A percentile compares a stretch with the other conserved stretches of the same genome.
Evolutionary conservation across 37 sponge, comb jelly and placozoan species (phyloP).

Genomic region (Ianthella basta): DNA sequence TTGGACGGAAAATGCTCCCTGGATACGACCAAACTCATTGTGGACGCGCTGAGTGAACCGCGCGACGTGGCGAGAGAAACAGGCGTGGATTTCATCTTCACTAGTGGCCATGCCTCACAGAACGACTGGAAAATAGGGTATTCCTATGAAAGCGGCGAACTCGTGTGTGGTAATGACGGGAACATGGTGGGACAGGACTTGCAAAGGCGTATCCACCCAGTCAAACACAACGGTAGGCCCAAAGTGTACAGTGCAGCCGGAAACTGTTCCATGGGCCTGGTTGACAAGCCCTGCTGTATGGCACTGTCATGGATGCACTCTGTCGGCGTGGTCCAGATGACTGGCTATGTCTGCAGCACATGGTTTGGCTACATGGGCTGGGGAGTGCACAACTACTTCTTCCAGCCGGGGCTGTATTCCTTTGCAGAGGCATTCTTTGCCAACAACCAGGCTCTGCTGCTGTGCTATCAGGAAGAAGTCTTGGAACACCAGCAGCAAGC

Average conservation of each 20-base stretch:
- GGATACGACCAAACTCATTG: slow-evolving; percentile 51
- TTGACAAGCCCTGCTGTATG: slow-evolving; percentile 54
- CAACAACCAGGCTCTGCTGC: slow-evolving; percentile 66
- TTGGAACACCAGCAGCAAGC: no score
- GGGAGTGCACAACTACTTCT: slow-evolving; percentile 74
- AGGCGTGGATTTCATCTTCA: slow-evolving; percentile 70
- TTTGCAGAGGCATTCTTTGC: slow-evolving; percentile 77
- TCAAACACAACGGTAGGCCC: slow-evolving; percentile 20
- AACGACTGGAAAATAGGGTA: slow-evolving; percentile 59
- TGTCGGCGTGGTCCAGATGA: slow-evolving; percentile 73
- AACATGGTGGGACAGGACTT: slow-evolving; percentile 36
- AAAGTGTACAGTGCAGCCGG: slow-evolving; percentile 73
- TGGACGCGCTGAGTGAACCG: slow-evolving; percentile 34
- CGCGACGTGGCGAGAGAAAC: slow-evolving; percentile 24
- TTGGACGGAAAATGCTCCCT: slow-evolving; percentile 36
- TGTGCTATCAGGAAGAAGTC: neutral
- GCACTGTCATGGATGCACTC: slow-evolving; percentile 81
- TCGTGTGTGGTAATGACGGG: slow-evolving; percentile 34
- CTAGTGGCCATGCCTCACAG: slow-evolving; percentile 77
- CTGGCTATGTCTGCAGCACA: slow-evolving; percentile 60
- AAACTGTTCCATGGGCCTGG: slow-evolving; percentile 64
- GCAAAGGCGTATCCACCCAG: neutral
- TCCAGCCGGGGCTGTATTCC: slow-evolving; percentile 52
- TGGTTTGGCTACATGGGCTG: slow-evolving; percentile 81
- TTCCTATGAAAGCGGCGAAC: slow-evolving; percentile 42